Base-by-base conservation (phyloP, 2,113 vertebrate species). In the Colistium nudipinnis region DNA sequence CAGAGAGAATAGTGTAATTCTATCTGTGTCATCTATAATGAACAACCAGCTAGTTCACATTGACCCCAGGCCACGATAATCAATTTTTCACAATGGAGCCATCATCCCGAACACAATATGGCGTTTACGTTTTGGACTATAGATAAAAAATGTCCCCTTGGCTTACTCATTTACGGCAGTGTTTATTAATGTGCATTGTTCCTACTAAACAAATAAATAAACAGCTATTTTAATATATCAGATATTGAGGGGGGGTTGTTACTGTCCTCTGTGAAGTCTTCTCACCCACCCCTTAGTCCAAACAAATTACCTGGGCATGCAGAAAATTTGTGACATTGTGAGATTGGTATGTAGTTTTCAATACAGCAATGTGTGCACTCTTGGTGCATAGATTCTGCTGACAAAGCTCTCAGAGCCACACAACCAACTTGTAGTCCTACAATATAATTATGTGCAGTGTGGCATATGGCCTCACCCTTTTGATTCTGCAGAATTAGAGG, bases 1-100 rank as follows among this genome's bases (percentile, higher is more conserved):
- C 17, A 28, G 27, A 56, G 41, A 44, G 56, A 28, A 10, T 25
- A 24, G 31, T 47, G 65, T 65, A 60, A 65, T 16, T 47, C 31
- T 22, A 55, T 41, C 65, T n/a, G 9, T 27, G 60, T 62, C 71
- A 80, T 80, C n/a, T 44, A 56, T 75, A 44, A 66, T 75, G 12
- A 47, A 74, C 17, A 14, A 48, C 25, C 16, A 52, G 45, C 6
- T 14, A 24, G 41, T 68, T 27, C 28, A 38, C 48, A 4, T 39
- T 19, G 9, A 44, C 66, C 30, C 24, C 30, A 56, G 20, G 24
- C 20, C 12, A 7, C 51, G 51, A 35, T 45, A 11, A 19, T 63
- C 27, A 1, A 12, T 17, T 19, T 51, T 30, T 31, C 43, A 1
- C n/a, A 35, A 31, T 39, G 31, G 39, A 69, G 41, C 39, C 53